Base-by-base conservation (phyloP, 2,888 invertebrate species). In the Parnassius smintheus region DNA sequence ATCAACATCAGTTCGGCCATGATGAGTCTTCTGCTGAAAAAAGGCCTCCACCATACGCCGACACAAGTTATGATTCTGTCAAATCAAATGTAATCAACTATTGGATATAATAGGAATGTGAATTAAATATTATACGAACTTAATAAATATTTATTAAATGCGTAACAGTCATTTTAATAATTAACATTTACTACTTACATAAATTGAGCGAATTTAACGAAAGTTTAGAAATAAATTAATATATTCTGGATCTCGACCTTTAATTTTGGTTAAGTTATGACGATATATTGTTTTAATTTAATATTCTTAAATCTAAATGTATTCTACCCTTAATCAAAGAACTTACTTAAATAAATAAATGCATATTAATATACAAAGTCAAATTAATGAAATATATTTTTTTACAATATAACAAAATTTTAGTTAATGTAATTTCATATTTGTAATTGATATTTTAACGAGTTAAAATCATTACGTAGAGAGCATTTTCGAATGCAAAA, bases 101-200 rank as follows among this genome's bases (percentile, higher is more conserved):
- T 35, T 4, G 35, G 3, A 35, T 35, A 35, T 7, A 2, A 25
- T 25, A 25, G 25, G 25, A 25, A 35, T 3, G 8, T 2, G 13
- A 49, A 68, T 60, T 50, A 63, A 56, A 62, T 12, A 54, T 61
- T 2, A 59, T n/a, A 13, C 42, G 49, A 68, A 68, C 66, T 65
- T 67, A 65, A 68, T 68, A 70, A 73, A 75, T 75, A 75, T 87
- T 85, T 85, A 85, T 85, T 87, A 87, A 88, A 87, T 88, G 86
- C 85, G 74, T 82, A 83, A 83, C 81, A 77, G 78, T 81, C 76
- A 75, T 69, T 72, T 65, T 63, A 73, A 73, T 75, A 76, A 56
- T 56, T 72, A 82, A 83, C 75, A 81, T 77, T 76, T 68, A 68
- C 65, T 73, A 72, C 73, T 75, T 69, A 70, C 67, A 71, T 66